Conservation (phyloP, 2,888 invertebrate genomes). For the Watsonalla binaria region DNA sequence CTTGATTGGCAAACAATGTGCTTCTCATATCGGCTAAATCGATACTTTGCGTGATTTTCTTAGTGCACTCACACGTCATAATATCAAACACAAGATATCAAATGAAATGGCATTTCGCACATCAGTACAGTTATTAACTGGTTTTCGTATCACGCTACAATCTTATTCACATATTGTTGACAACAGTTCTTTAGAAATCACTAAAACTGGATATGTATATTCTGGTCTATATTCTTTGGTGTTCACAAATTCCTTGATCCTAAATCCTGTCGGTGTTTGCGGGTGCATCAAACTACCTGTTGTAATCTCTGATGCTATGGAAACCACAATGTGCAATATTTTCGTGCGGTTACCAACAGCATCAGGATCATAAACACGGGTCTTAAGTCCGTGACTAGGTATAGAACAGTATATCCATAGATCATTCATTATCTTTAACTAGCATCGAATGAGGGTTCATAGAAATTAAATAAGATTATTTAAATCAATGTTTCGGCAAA, state of each 20-base stretch:
- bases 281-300: not conserved
- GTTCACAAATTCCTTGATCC: no score
- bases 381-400: constrained; percentile 11
- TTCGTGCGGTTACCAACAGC: constrained; percentile 36
- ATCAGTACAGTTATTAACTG: not conserved
- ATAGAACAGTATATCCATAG: no score
- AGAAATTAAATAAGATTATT: no score
- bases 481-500: no score
- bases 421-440: no score
- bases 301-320: not conserved
- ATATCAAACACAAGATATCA: not conserved
- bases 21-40: constrained; percentile 31
- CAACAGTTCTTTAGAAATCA: no score
- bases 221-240: not conserved
- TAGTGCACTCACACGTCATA: constrained; percentile 4
- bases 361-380: constrained; percentile 32
- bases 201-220: not conserved
- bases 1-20: constrained; percentile 64
- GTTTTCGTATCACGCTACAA: not conserved
- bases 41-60: constrained; percentile 21
- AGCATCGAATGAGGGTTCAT: no score
- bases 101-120: not conserved
- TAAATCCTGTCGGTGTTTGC: not conserved
- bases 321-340: constrained; percentile 41
- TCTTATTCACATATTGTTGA: not conserved